phyloP scores from a whole-genome alignment of 2,113 vertebrate species.

The Lophotis ruficrista region DNA sequence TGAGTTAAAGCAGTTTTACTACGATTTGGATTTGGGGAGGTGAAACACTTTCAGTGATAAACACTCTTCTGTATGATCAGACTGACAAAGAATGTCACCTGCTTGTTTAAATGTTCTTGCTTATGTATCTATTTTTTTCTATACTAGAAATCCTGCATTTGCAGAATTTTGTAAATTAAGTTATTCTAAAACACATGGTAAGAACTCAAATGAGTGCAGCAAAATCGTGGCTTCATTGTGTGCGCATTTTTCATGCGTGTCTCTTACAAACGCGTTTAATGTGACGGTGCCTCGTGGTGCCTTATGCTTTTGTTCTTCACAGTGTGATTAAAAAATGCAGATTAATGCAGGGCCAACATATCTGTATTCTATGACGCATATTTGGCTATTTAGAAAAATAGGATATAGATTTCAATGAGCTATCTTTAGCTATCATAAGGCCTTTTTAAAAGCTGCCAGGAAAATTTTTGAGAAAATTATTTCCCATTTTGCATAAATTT shows the following conservation, averaged over 20 bases:
- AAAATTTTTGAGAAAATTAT: constrained; percentile 50
- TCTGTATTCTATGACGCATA: constrained; percentile 39
- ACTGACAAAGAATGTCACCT: not conserved
- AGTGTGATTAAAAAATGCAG: constrained; percentile 14
- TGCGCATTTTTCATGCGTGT: accelerated
- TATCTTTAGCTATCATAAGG: constrained; percentile 38
- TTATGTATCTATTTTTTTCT: not conserved
- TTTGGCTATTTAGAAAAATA: constrained; percentile 54
- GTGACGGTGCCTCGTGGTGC: not conserved
- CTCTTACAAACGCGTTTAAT: not conserved
- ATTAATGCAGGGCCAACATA: not conserved
- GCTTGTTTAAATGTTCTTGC: not conserved
- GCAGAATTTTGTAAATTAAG: not conserved
- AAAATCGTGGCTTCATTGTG: not conserved
- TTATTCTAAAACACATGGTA: not conserved
- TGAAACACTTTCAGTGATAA: not conserved
- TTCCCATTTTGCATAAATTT: constrained; percentile 66
- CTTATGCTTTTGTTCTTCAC: constrained; percentile 29
- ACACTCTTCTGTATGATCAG: not conserved
- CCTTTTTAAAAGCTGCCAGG: constrained; percentile 44
- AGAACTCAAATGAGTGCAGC: not conserved
- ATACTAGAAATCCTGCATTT: not conserved
- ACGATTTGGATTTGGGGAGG: not conserved
- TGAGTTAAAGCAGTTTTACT: not conserved
- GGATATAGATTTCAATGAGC: constrained; percentile 31